Percentiles rank a stretch among this genome's conserved stretches.
phyloP scores from a whole-genome alignment of 2,113 vertebrate species.

The Myrmecobius fasciatus region DNA sequence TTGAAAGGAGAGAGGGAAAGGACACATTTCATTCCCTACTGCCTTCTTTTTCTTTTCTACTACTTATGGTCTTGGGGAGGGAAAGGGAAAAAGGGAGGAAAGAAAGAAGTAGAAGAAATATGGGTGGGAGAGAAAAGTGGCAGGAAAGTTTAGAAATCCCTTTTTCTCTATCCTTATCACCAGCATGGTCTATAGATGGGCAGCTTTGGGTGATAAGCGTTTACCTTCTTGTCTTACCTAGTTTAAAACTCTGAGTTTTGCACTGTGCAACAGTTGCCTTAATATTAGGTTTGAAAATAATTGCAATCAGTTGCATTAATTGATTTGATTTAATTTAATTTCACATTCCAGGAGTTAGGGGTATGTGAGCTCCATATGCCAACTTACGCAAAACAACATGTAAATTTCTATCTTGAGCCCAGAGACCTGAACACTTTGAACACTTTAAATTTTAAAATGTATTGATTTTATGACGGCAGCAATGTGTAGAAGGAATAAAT shows the following conservation, averaged over 20 bases:
- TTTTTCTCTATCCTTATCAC: not conserved
- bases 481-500: not conserved
- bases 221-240: constrained; percentile 26
- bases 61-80: not conserved
- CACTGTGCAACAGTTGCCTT: constrained; percentile 54
- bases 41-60: not conserved
- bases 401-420: constrained; percentile 74
- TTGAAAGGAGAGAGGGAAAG: not conserved
- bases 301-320: constrained; percentile 80
- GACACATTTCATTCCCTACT: not conserved
- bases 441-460: constrained; percentile 44
- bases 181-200: not conserved
- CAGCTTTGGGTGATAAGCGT: not conserved
- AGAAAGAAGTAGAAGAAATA: not conserved
- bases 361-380: constrained; percentile 78
- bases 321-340: constrained; percentile 82
- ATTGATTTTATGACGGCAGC: not conserved
- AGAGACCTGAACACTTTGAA: constrained; percentile 62
- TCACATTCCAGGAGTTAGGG: constrained; percentile 76
- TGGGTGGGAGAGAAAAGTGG: not conserved
- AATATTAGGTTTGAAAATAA: constrained; percentile 79
- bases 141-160: not conserved
- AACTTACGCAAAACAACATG: constrained; percentile 78
- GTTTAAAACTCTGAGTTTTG: constrained; percentile 71
- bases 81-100: not conserved